A percentile compares a stretch with the other conserved stretches of the same genome.
These are phyloP conservation scores for Panurus biarmicus DNA, from an alignment of 2,113 vertebrate genomes.

Conservation along the genomic window DNA sequence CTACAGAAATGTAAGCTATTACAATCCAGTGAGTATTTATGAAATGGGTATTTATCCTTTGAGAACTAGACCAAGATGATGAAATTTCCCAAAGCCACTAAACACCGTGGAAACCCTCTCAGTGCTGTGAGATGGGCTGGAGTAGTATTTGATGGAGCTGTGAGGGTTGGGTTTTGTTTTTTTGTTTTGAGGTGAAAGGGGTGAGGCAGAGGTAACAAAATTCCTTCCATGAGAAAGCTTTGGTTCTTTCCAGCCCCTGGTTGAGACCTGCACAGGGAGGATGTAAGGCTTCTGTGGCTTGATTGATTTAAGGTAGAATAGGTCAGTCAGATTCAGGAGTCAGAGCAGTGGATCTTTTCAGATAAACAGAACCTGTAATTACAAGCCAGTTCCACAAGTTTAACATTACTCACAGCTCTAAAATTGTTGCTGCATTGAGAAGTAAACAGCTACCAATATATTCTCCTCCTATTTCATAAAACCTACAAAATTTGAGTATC, in stretches of 20 bases:
- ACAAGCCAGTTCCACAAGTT: background rate
- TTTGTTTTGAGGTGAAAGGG: background rate
- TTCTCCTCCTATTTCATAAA: background rate
- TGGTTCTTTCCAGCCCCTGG: background rate
- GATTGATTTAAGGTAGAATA: conserved; percentile 20
- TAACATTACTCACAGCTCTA: background rate
- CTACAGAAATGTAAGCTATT: background rate
- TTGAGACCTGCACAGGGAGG: background rate
- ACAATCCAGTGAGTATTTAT: background rate
- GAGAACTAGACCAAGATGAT: background rate
- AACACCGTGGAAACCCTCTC: background rate
- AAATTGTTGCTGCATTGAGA: background rate
- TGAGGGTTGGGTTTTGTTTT: background rate
- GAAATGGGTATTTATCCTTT: background rate
- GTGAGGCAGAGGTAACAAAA: background rate
- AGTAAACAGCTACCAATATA: background rate
- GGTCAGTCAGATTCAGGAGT: background rate
- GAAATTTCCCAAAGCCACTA: background rate
- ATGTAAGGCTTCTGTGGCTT: background rate
- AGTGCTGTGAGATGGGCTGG: background rate
- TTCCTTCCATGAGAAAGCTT: background rate
- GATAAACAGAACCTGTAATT: background rate
- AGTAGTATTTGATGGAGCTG: background rate
- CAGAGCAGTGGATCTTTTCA: background rate
- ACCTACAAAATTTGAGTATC: background rate